phyloP scores from a whole-genome alignment of 1,140 invertebrate species.

The Drosophila suzukii region DNA sequence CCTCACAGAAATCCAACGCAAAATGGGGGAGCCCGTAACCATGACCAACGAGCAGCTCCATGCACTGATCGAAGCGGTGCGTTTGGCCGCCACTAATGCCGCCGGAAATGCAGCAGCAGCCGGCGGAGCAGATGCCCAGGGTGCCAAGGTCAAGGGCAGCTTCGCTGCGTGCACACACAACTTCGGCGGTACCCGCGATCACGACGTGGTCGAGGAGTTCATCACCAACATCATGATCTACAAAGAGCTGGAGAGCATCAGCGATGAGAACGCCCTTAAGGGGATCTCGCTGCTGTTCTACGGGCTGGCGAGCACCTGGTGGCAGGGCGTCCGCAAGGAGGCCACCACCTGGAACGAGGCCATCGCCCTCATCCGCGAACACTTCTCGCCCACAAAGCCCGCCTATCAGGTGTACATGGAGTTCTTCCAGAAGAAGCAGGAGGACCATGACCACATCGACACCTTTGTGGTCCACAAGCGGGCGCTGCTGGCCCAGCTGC shows the following conservation, averaged over 20 bases:
- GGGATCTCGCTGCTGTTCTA: constrained; percentile 84
- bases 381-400: constrained; percentile 77
- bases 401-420: constrained; percentile 79
- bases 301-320: constrained; percentile 84
- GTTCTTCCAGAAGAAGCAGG: constrained; percentile 75
- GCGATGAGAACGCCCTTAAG: constrained; percentile 81
- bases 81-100: constrained; percentile 38
- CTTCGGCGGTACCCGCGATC: constrained; percentile 65
- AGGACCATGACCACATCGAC: constrained; percentile 65
- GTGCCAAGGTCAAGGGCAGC: constrained; percentile 63
- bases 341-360: constrained; percentile 76
- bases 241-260: constrained; percentile 75
- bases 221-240: constrained; percentile 66
- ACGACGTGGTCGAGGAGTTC: constrained; percentile 79
- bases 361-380: constrained; percentile 66
- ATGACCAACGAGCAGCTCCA: constrained; percentile 75
- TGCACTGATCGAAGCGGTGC: constrained; percentile 65
- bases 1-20: constrained; percentile 1
- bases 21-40: constrained; percentile 49
- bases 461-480: constrained; percentile 77
- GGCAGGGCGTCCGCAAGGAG: constrained; percentile 84
- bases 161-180: constrained; percentile 63
- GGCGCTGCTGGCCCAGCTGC: constrained; percentile 78
- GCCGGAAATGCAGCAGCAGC: constrained; percentile 43
- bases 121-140: constrained; percentile 24